phyloP scores from a whole-genome alignment of 2,888 invertebrate genomes.

The Troglohyphantes excavatus region DNA sequence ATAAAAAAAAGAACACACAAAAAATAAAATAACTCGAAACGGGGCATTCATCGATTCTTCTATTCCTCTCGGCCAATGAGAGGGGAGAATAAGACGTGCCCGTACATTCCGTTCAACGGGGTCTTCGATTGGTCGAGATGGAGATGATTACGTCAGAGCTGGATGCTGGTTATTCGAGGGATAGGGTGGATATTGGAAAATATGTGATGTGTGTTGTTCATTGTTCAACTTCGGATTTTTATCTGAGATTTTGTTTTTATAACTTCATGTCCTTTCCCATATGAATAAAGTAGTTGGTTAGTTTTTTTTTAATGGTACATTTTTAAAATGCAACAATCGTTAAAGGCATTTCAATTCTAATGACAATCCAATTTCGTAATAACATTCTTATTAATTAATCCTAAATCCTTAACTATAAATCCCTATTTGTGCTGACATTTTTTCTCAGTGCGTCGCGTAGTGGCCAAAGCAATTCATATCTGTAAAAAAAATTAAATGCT shows the following conservation, averaged over 20 bases:
- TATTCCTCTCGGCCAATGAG: slow-evolving; percentile 45
- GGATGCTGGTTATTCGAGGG: slow-evolving; percentile 33
- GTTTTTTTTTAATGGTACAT: too few species aligned
- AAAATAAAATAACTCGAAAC: slow-evolving; percentile 25
- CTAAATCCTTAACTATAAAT: too few species aligned
- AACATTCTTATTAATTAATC: too few species aligned
- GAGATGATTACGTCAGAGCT: slow-evolving; percentile 42
- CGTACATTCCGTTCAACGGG: slow-evolving; percentile 42
- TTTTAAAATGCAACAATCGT: too few species aligned
- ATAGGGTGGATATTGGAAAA: slow-evolving; percentile 19
- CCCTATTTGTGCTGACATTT: too few species aligned
- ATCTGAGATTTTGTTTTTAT: slow-evolving; percentile 3
- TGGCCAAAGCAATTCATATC: too few species aligned
- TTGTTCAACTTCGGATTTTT: not conserved
- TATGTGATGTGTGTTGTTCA: not conserved
- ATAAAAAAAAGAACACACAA: slow-evolving; percentile 29
- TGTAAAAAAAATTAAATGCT: too few species aligned
- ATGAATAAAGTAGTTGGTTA: too few species aligned
- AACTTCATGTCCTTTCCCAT: not conserved
- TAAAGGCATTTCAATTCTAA: too few species aligned
- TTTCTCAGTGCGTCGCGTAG: too few species aligned
- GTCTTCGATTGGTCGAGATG: slow-evolving; percentile 46
- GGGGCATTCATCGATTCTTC: slow-evolving; percentile 60
- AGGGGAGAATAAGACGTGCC: slow-evolving; percentile 25
- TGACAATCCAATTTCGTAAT: too few species aligned